These are phyloP conservation scores for Varanus salvator DNA, from an alignment of 2,113 vertebrate genomes.

Conservation along the genomic window DNA sequence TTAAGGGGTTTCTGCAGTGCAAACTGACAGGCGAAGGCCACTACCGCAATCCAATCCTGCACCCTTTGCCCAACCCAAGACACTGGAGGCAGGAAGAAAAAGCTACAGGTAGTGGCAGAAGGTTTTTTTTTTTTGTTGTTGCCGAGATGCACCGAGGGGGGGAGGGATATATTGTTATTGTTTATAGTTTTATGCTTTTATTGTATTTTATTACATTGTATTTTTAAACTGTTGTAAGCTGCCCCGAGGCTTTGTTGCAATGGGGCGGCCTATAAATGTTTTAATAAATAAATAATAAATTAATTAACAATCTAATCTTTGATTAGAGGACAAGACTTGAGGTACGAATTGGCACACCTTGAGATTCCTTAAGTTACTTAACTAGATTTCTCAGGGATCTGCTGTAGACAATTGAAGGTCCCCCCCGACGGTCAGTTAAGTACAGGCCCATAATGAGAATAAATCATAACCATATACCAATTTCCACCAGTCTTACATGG, in stretches of 20 bases:
- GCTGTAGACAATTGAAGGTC: slow-evolving; percentile 41
- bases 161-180: too few species aligned
- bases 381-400: slow-evolving; percentile 61
- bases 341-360: background rate
- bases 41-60: background rate
- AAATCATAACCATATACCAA: slow-evolving; percentile 68
- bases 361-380: slow-evolving; percentile 56
- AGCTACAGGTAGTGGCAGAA: background rate
- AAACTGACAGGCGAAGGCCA: background rate
- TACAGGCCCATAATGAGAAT: slow-evolving; percentile 72
- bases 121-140: too few species aligned
- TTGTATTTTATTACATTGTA: too few species aligned
- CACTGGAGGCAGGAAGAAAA: background rate
- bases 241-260: too few species aligned
- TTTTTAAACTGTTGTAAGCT: too few species aligned
- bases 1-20: background rate
- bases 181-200: too few species aligned
- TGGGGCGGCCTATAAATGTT: too few species aligned
- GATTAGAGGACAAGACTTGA: background rate
- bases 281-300: too few species aligned
- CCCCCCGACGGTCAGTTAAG: slow-evolving; percentile 70
- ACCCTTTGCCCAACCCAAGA: background rate
- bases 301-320: too few species aligned
- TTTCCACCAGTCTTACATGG: slow-evolving; percentile 65
- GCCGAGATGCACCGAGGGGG: too few species aligned